Conservation (phyloP, 92 coral and sea anemone genomes). For the Metridium senile region DNA sequence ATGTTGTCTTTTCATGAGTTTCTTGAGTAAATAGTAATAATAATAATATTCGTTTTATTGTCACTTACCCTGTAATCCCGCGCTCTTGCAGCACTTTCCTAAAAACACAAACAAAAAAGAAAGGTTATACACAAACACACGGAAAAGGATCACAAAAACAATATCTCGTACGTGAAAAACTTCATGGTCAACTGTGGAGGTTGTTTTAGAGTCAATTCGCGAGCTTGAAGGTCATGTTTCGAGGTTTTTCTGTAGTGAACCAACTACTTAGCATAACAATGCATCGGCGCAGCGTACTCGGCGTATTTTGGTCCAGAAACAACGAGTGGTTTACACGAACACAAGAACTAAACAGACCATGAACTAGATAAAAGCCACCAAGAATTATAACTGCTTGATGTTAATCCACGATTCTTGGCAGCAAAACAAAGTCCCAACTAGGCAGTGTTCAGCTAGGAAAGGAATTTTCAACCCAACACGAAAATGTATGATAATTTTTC, state of each 20-base stretch:
- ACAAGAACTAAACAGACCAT: conserved; percentile 6
- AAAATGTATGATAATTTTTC: conserved; percentile 9
- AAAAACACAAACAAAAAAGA: conserved; percentile 12
- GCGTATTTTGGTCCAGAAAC: conserved; percentile 10
- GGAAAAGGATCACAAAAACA: neutral
- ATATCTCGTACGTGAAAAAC: conserved; percentile 36
- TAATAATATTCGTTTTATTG: neutral
- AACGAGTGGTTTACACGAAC: conserved; percentile 6
- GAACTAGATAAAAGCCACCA: conserved; percentile 1
- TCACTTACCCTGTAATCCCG: conserved; percentile 78
- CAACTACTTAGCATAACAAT: conserved; percentile 19
- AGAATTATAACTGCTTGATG: neutral
- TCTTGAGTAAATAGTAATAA: conserved; percentile 11
- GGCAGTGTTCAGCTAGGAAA: neutral
- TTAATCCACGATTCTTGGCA: neutral
- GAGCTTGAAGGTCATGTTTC: neutral
- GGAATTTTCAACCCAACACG: neutral
- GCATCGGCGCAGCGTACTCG: neutral
- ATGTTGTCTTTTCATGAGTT: too few species aligned
- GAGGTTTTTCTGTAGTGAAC: neutral
- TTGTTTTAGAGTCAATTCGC: neutral
- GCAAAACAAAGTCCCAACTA: neutral
- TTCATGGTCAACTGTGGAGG: conserved; percentile 11
- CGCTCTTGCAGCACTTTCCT: conserved; percentile 95
- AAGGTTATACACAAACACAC: neutral